Conservation (phyloP, 2,113 vertebrate species). For the Tinamus guttatus region DNA sequence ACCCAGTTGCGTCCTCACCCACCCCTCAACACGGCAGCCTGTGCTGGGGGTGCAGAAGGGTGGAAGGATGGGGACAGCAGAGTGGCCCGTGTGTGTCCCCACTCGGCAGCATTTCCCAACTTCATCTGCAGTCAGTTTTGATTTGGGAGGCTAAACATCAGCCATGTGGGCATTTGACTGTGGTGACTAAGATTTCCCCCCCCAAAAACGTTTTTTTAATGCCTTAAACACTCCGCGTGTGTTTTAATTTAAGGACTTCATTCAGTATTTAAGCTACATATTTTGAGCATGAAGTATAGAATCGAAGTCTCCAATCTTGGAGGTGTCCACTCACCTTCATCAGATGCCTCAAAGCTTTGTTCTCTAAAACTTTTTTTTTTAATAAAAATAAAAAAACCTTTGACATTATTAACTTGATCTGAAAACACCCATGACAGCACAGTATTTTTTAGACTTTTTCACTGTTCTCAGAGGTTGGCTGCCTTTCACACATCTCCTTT, state of each 20-base stretch:
- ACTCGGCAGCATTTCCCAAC: no score
- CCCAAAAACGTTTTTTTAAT: no score
- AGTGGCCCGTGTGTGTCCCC: no score
- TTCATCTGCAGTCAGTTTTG: neutral
- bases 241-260: neutral
- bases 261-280: neutral
- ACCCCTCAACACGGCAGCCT: no score
- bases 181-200: no score
- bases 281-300: neutral
- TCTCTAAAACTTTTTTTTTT: neutral
- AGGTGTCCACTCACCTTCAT: constrained; percentile 36
- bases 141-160: neutral
- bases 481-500: neutral
- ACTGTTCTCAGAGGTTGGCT: neutral
- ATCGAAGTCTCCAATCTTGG: neutral
- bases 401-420: neutral
- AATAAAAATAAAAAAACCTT: neutral
- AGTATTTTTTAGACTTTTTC: neutral
- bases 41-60: no score
- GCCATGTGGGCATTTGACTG: no score
- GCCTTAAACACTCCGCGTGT: neutral
- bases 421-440: neutral
- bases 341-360: neutral
- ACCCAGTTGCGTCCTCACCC: no score
- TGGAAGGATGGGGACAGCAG: no score